Base-by-base conservation (phyloP, 2,888 invertebrate species). In the Ennomos erosarius region DNA sequence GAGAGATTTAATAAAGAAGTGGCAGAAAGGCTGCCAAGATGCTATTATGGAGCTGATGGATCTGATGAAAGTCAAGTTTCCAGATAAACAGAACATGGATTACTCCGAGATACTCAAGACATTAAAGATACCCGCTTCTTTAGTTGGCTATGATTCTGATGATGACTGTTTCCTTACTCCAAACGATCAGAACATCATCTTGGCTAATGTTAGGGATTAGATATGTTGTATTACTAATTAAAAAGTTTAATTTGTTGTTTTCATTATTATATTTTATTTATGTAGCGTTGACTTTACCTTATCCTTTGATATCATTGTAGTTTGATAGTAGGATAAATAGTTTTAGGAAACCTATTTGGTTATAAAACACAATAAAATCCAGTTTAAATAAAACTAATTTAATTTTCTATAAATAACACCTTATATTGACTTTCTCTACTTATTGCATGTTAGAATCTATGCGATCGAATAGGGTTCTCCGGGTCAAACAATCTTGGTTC, bases 401-500 rank as follows among this genome's bases (percentile, higher is more conserved):
- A 70, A 55, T 64, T 35, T 1, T 4, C 53, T 49, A 39, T 48
- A 50, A 47, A 3, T 39, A 46, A 51, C 40, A 35, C 38, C 34
- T 43, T 65, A 67, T 34, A 62, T 48, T 46, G 53, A 59, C 13
- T 47, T 26, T 26, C 6, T 51, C 33, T 56, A 51, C 10, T 10
- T 33, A 53, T 51, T 26, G 50, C 37, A 64, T 56, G 6, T 58
- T 68, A 75, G 64, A 95, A 96, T 83, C 95, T 94, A 84, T 98
- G 97, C 9, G 96, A 95, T 68, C 96, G 93, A 40, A 96, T 88
- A 6, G 98, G 98, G 69, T 94, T 94, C 74, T 98, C 96, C 0
- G 97, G 96, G 82, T 99, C 96, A 88, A 98, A 99, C 38, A 99
- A 87, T 80, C 95, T 96, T 2, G 99, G 99, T 88, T 99, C 99